Percentiles rank a stretch among this genome's conserved stretches.
Conservation (phyloP, 1,140 invertebrate species). For the Hyphantria cunea region DNA sequence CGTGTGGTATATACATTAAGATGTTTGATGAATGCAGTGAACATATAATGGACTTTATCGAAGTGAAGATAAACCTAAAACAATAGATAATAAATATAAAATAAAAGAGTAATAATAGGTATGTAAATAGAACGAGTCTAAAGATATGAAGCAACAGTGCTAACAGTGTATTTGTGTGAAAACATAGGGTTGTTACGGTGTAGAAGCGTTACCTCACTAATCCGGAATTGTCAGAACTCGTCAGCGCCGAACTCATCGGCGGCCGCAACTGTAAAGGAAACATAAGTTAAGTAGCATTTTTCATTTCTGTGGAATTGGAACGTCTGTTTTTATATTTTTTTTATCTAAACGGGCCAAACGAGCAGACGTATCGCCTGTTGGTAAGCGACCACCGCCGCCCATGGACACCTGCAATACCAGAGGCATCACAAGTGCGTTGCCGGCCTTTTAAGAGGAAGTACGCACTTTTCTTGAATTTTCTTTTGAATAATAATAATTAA, state of each 20-base stretch:
- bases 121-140: too few relatives aligned
- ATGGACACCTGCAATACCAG: too few relatives aligned
- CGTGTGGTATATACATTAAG: slow-evolving; percentile 51
- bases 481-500: too few relatives aligned
- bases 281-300: neutral
- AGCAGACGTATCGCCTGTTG: too few relatives aligned
- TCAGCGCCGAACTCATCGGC: slow-evolving; percentile 69
- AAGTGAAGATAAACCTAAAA: slow-evolving; percentile 77
- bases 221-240: slow-evolving; percentile 80
- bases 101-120: neutral
- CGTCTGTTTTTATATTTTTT: neutral
- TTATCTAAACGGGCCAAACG: too few relatives aligned
- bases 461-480: too few relatives aligned
- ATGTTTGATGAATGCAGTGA: slow-evolving; percentile 54
- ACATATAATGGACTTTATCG: slow-evolving; percentile 60
- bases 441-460: too few relatives aligned
- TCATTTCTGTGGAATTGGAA: too few relatives aligned
- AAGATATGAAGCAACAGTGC: too few relatives aligned
- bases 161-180: neutral
- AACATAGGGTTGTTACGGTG: slow-evolving; percentile 9
- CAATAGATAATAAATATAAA: slow-evolving; percentile 62
- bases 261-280: slow-evolving; percentile 73
- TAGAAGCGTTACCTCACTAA: slow-evolving; percentile 71
- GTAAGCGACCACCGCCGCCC: too few relatives aligned
- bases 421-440: too few relatives aligned